A percentile compares a stretch with the other conserved stretches of the same genome.
These are phyloP conservation scores for Prenolepis imparis DNA, from an alignment of 2,888 invertebrate genomes.

Conservation along the genomic window DNA sequence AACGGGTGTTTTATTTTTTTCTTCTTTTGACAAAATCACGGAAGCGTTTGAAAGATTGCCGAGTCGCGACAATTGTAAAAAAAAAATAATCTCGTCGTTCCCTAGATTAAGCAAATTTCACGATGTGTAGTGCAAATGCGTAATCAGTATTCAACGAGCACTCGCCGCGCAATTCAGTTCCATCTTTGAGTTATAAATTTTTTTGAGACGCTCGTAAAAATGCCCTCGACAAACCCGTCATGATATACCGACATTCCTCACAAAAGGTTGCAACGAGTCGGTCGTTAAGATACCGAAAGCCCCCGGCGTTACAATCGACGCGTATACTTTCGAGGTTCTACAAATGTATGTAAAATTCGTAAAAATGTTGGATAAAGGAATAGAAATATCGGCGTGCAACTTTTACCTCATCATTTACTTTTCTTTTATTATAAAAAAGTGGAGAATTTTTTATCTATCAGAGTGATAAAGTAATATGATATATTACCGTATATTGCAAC, in stretches of 20 bases:
- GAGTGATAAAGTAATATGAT: neutral
- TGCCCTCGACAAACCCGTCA: constrained; percentile 71
- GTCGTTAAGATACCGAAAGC: constrained; percentile 38
- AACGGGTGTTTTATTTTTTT: neutral
- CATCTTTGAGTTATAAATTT: constrained; percentile 78
- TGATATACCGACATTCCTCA: constrained; percentile 71
- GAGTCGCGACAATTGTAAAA: neutral
- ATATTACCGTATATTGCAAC: neutral
- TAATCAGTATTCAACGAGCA: constrained; percentile 77
- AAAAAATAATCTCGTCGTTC: neutral
- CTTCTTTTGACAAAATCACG: neutral
- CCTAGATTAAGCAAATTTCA: neutral
- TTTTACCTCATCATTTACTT: neutral
- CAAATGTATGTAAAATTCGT: constrained; percentile 18
- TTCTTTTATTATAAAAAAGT: neutral
- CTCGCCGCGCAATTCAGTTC: constrained; percentile 75
- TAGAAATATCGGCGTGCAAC: neutral
- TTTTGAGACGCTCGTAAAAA: constrained; percentile 75
- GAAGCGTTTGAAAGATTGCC: neutral
- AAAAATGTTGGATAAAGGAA: constrained; percentile 6
- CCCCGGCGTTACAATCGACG: constrained; percentile 25
- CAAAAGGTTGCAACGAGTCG: constrained; percentile 60
- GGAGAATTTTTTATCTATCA: neutral
- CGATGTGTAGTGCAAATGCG: constrained; percentile 33
- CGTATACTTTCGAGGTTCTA: constrained; percentile 31